phyloP scores from a whole-genome alignment of 2,888 invertebrate species.

The Neelides folsomi region DNA sequence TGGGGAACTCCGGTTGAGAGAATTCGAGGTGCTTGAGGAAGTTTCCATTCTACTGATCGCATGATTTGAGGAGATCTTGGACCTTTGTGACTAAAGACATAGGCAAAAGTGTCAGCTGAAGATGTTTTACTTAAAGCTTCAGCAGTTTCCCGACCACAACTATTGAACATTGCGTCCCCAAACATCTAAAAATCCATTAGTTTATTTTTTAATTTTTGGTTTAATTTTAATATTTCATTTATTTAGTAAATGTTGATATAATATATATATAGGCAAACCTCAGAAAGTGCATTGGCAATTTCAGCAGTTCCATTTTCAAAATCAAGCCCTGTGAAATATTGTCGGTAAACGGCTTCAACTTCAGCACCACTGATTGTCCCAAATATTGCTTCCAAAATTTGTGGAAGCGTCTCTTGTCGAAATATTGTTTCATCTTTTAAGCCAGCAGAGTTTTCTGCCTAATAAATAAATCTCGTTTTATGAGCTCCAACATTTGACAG shows the following conservation, averaged over 20 bases:
- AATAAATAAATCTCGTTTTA: too few relatives aligned
- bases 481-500: too few relatives aligned
- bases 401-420: slow-evolving; percentile 11
- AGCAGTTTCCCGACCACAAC: slow-evolving; percentile 24
- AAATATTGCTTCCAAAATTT: slow-evolving; percentile 12
- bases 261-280: too few relatives aligned
- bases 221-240: too few relatives aligned
- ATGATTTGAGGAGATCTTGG: slow-evolving; percentile 18
- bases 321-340: slow-evolving; percentile 29
- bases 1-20: slow-evolving; percentile 25
- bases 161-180: slow-evolving; percentile 17
- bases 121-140: slow-evolving; percentile 20
- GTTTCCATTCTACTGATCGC: slow-evolving; percentile 10
- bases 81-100: slow-evolving; percentile 27
- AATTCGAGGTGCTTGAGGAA: slow-evolving; percentile 16
- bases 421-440: too few relatives aligned
- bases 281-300: not conserved
- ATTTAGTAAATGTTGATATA: too few relatives aligned
- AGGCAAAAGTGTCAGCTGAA: slow-evolving; percentile 18
- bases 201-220: too few relatives aligned
- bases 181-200: slow-evolving; percentile 9
- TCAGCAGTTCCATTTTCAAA: slow-evolving; percentile 18
- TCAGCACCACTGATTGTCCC: slow-evolving; percentile 21
- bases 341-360: slow-evolving; percentile 23
- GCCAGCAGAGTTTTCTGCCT: too few relatives aligned